Evolutionary conservation across 2,113 vertebrate species (phyloP).

Genomic region (Paratilapia polleni): DNA sequence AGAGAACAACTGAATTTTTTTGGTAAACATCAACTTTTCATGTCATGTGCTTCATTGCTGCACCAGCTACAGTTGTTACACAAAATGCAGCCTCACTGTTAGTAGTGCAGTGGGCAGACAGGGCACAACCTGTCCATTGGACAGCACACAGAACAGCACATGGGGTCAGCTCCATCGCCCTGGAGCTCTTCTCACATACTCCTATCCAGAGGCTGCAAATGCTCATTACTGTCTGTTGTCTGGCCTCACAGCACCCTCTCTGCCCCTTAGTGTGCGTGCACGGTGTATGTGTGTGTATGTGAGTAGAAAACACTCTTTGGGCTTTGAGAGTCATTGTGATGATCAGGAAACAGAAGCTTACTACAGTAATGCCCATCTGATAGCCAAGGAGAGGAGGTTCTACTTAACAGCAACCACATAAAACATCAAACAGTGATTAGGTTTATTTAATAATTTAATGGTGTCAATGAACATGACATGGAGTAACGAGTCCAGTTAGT

Average conservation of each 20-base stretch:
- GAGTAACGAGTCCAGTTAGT: constrained; percentile 63
- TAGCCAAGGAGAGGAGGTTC: constrained; percentile 49
- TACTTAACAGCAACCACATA: constrained; percentile 18
- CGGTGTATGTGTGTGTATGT: not conserved
- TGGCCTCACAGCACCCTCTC: constrained; percentile 54
- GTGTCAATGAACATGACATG: constrained; percentile 62
- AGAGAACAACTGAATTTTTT: constrained; percentile 9
- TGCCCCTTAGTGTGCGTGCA: not conserved
- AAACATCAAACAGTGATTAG: constrained; percentile 46
- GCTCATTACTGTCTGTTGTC: constrained; percentile 72
- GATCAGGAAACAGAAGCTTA: constrained; percentile 64
- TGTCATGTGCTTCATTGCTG: constrained; percentile 27
- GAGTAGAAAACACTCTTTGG: not conserved
- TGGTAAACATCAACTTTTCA: not conserved
- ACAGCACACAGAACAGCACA: constrained; percentile 57
- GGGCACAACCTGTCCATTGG: constrained; percentile 14
- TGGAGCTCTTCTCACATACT: constrained; percentile 63
- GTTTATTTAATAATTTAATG: constrained; percentile 41
- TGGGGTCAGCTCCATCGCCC: constrained; percentile 58
- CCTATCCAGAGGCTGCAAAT: constrained; percentile 44
- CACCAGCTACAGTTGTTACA: constrained; percentile 35
- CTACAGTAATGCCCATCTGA: constrained; percentile 60
- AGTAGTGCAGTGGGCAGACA: constrained; percentile 58
- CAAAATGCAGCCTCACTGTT: constrained; percentile 70
- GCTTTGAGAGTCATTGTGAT: constrained; percentile 30